Evolutionary conservation across 2,113 vertebrate species (phyloP).

Genomic region (Phyllostomus hastatus): DNA sequence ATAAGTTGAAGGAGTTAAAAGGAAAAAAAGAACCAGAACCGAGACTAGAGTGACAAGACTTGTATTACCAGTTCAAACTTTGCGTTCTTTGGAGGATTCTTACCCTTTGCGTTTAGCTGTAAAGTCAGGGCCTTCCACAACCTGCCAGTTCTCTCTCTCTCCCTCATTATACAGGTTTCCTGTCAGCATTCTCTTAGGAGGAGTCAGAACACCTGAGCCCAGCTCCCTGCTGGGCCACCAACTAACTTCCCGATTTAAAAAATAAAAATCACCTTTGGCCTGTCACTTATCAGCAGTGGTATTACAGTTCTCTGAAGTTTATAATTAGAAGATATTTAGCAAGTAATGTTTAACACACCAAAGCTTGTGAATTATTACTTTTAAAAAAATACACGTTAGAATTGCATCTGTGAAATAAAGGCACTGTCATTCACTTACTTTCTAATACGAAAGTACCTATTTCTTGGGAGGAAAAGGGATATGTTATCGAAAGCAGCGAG

Average conservation of each 20-base stretch:
- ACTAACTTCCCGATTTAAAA: not conserved
- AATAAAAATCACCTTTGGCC: not conserved
- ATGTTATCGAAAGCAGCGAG: not conserved
- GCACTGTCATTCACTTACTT: not conserved
- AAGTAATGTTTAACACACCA: not conserved
- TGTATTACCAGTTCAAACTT: not conserved
- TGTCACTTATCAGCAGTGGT: not conserved
- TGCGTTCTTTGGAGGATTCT: not conserved
- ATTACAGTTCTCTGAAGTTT: not conserved
- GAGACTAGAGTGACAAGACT: not conserved
- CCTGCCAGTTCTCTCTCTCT: not conserved
- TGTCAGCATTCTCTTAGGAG: not conserved
- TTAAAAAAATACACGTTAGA: not conserved
- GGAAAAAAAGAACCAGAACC: not conserved
- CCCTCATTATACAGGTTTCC: not conserved
- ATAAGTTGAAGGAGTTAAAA: conserved; percentile 30
- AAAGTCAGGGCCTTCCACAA: not conserved
- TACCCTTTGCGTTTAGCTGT: not conserved
- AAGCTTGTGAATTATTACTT: not conserved
- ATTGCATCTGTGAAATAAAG: not conserved
- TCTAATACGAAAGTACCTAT: conserved; percentile 1
- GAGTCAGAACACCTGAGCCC: not conserved
- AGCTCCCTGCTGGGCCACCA: not conserved
- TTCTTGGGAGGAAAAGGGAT: not conserved
- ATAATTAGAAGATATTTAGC: not conserved